Conservation (phyloP, 2,888 invertebrate species). For the Drosophila diplacantha region DNA sequence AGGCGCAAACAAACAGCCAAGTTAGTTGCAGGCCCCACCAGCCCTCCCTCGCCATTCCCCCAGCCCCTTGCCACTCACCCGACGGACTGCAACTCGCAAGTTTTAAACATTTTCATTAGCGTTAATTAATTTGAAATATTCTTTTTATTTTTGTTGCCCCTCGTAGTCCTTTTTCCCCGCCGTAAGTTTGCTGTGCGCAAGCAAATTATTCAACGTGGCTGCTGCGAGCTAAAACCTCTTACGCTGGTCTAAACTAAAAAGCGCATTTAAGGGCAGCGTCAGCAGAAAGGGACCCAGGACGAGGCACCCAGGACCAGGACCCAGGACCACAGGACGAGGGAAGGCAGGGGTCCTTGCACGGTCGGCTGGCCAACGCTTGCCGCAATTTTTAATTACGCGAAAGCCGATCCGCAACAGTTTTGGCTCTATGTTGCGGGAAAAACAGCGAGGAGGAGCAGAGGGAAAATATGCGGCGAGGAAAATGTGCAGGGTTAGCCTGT, state of each 20-base stretch:
- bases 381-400: constrained; percentile 72
- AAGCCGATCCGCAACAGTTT: constrained; percentile 73
- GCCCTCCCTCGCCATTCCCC: background rate
- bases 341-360: constrained; percentile 6
- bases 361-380: constrained; percentile 47
- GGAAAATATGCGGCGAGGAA: constrained; percentile 43
- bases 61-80: constrained; percentile 8
- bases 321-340: background rate
- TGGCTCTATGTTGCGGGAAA: constrained; percentile 52
- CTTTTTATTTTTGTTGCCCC: constrained; percentile 46
- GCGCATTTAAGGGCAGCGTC: constrained; percentile 59
- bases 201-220: constrained; percentile 57
- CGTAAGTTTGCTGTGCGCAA: constrained; percentile 44
- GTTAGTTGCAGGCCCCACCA: constrained; percentile 34
- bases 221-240: constrained; percentile 59
- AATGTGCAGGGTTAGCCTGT: constrained; percentile 37
- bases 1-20: constrained; percentile 45
- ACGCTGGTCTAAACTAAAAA: constrained; percentile 65
- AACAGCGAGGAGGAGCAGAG: background rate
- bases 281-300: constrained; percentile 57
- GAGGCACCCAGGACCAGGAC: background rate
- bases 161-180: constrained; percentile 12
- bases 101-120: constrained; percentile 74
- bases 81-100: constrained; percentile 56
- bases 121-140: constrained; percentile 75